Base-by-base conservation (phyloP, 1,140 invertebrate species). In the Neuroterus valhalla region DNA sequence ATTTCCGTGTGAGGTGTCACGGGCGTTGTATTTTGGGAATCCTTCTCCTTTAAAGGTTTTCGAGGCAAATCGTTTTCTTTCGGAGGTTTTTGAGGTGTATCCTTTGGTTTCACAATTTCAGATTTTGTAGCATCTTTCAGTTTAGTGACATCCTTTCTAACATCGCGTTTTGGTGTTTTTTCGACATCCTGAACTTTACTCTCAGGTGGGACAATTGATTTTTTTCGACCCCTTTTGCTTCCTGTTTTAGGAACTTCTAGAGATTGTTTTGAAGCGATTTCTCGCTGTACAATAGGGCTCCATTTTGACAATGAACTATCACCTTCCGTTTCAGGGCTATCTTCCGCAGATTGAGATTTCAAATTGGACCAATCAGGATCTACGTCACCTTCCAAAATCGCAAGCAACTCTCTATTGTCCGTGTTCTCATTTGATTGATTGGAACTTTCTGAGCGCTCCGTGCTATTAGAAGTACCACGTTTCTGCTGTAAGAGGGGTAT, bases 251-350 rank as follows among this genome's bases (percentile, higher is more conserved):
- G 90, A 17, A 92, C 80, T 72, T 92, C 91, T 14, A 89, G 80
- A 12, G 92, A 80, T 71, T 92, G 91, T 70, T 92, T 91, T 42
- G 92, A 78, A 14, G 91, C 91, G 14, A 92, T 74, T 82, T 91
- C 88, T 66, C 90, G 87, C 84, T 92, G 91, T 8, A 88, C 70
- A 14, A 86, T 73, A 4, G 90, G 89, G 75, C 90, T 87, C 14
- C 89, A 78, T 81, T 91, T 77, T 38, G 72, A 31, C 3, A 71
- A 15, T 14, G 8, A 14, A 55, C 8, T 55, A 26, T 55, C 26
- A 23, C 21, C 14, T 1, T 70, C 68, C 15, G 23, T 44, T 43
- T 52, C 66, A 4, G 44, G 5, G 1, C 68, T 55, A n/a, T 85
- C 82, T 21, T 86, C 84, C 1, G 78, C 77, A 12, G 84, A 76